A percentile compares a stretch with the other conserved stretches of the same genome.
These are phyloP conservation scores for Drosophila obscura DNA, from an alignment of 1,140 invertebrate genomes.

Conservation along the genomic window DNA sequence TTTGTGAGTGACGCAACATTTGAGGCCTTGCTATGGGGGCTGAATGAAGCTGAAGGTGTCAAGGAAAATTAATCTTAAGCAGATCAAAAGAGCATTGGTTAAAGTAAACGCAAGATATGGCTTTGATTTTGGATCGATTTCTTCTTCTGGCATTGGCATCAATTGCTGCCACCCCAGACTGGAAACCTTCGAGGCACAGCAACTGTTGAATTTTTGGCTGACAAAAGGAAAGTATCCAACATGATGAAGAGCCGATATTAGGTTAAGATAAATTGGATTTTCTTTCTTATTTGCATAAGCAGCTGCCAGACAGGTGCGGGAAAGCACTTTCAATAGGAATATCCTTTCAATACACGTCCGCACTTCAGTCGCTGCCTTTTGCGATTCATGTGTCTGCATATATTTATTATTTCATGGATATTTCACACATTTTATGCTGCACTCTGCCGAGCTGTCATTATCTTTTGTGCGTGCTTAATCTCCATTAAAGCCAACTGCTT, in stretches of 20 bases:
- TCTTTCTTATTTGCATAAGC: conserved; percentile 52
- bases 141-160: background rate
- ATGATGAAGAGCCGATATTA: conserved; percentile 5
- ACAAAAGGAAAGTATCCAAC: conserved; percentile 11
- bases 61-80: conserved; percentile 16
- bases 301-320: conserved; percentile 41
- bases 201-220: conserved; percentile 24
- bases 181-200: background rate
- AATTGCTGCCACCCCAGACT: background rate
- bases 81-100: conserved; percentile 23
- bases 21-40: background rate
- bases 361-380: conserved; percentile 8
- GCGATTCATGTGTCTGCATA: conserved; percentile 51
- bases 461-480: conserved; percentile 50
- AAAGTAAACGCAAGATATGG: background rate
- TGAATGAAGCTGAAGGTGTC: conserved; percentile 8
- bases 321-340: conserved; percentile 16
- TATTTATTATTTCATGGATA: conserved; percentile 53
- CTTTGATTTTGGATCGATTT: too few relatives aligned
- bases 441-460: conserved; percentile 16
- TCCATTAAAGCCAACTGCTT: conserved; percentile 36
- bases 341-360: conserved; percentile 20
- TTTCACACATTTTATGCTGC: conserved; percentile 27
- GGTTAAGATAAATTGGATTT: conserved; percentile 38
- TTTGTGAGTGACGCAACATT: conserved; percentile 15